Base-by-base conservation (phyloP, 1,140 invertebrate species). In the Lordiphosa clarofinis region DNA sequence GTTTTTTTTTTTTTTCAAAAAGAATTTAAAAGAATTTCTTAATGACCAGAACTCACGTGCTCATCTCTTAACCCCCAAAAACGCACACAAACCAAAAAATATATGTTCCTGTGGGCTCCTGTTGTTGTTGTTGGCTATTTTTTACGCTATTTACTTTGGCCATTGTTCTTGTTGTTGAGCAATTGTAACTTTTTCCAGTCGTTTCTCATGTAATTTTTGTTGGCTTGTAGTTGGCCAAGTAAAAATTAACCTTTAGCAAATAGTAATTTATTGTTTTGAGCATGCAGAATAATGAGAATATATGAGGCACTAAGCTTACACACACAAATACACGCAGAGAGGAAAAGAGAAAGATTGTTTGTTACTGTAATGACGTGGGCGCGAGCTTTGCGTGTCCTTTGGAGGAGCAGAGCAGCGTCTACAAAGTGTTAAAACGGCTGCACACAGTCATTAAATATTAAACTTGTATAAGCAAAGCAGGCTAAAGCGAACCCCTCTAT, bases 211-310 rank as follows among this genome's bases (percentile, higher is more conserved):
- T 73, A 58, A 82, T 82, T 82, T 75, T 73, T 66, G 44, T 6
- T 50, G 28, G 63, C 61, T 62, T 48, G 64, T 70, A 70, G 53
- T 72, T 60, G 6, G 55, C 66, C 33, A 37, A 72, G 76, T 84
- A 78, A 84, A 81, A 81, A 84, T 82, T 76, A 81, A 81, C 67
- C 62, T 76, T 81, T 76, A 84, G 73, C 76, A 81, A 81, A 81
- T 81, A 81, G 73, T 81, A 81, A 81, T 81, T 81, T 81, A 84
- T 81, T 81, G 76, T 84, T 81, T 72, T 72, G 15, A 31, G 67
- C 76, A 84, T 72, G 43, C 64, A 58, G 67, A 67, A 76, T 84
- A 82, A 84, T 84, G 72, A 84, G 76, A 67, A 84, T 81, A 81
- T 68, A 76, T 59, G 54, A 62, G 40, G 37, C 13, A 35, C 12